Percentiles rank a stretch among this genome's conserved stretches.
These are phyloP conservation scores for Trisateles emortualis DNA, from an alignment of 2,888 invertebrate species.

Conservation along the genomic window DNA sequence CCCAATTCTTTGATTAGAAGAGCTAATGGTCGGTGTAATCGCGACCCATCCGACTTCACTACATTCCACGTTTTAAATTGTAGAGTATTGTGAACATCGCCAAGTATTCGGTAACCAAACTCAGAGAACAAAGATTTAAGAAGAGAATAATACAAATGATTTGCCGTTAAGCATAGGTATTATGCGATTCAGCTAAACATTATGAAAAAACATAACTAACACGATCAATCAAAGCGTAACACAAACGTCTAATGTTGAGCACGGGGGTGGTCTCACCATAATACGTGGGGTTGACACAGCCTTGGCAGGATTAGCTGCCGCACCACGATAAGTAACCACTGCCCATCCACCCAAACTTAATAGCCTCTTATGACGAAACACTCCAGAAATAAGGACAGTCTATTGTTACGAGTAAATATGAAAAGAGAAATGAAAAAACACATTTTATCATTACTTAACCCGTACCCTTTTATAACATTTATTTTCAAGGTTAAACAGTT, in stretches of 20 bases:
- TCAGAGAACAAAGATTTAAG: too few species aligned
- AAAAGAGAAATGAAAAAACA: too few species aligned
- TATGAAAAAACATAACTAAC: neutral
- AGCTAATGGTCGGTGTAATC: too few species aligned
- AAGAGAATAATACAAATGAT: too few species aligned
- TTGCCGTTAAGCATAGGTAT: too few species aligned
- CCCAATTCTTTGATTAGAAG: too few species aligned
- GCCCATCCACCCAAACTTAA: neutral
- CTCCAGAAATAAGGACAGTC: neutral
- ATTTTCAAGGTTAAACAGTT: neutral
- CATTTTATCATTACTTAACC: too few species aligned
- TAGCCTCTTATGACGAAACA: neutral
- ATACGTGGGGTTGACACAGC: neutral
- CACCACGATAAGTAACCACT: conserved; percentile 1
- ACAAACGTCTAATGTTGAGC: neutral
- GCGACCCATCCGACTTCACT: too few species aligned
- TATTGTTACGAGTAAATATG: neutral
- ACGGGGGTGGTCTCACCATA: neutral
- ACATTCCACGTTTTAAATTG: too few species aligned
- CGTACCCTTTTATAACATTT: neutral
- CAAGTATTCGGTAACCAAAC: too few species aligned
- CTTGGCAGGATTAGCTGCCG: neutral
- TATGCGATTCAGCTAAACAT: too few species aligned
- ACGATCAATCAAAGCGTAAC: neutral
- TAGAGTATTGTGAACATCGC: too few species aligned